phyloP scores from a whole-genome alignment of 2,888 invertebrate genomes.

The Trissolcus japonicus region DNA sequence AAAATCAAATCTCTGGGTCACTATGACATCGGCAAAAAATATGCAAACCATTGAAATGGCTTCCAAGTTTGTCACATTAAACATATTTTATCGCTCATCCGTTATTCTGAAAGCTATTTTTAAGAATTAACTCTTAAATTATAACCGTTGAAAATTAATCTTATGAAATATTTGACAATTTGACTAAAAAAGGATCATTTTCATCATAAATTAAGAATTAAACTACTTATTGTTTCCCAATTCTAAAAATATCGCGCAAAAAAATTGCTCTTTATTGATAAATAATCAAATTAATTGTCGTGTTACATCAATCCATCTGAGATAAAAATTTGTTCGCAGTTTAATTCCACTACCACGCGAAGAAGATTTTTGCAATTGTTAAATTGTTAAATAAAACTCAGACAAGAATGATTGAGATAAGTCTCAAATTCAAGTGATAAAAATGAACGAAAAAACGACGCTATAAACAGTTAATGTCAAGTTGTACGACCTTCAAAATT shows the following conservation, averaged over 20 bases:
- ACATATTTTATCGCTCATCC: background rate
- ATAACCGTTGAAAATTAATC: background rate
- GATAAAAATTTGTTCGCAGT: too few relatives aligned
- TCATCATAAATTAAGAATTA: background rate
- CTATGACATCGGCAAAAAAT: conserved; percentile 58
- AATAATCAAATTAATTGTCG: too few relatives aligned
- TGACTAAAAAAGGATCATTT: background rate
- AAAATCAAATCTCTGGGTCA: conserved; percentile 63
- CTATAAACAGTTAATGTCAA: too few relatives aligned
- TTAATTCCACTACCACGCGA: too few relatives aligned
- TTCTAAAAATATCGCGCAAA: too few relatives aligned
- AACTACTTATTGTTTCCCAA: too few relatives aligned
- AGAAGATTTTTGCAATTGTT: too few relatives aligned
- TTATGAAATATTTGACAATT: background rate
- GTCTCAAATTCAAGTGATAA: background rate
- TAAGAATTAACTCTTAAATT: background rate
- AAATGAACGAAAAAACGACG: too few relatives aligned
- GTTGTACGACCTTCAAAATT: background rate
- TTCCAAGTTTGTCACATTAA: conserved; percentile 59
- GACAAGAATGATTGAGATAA: too few relatives aligned
- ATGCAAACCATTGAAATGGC: conserved; percentile 60
- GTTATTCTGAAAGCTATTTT: background rate
- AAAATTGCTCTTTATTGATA: too few relatives aligned
- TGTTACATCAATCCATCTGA: too few relatives aligned
- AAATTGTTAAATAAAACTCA: too few relatives aligned